Evolutionary conservation across 1,140 invertebrate species (phyloP).

Genomic region (Notospermus geniculatus): DNA sequence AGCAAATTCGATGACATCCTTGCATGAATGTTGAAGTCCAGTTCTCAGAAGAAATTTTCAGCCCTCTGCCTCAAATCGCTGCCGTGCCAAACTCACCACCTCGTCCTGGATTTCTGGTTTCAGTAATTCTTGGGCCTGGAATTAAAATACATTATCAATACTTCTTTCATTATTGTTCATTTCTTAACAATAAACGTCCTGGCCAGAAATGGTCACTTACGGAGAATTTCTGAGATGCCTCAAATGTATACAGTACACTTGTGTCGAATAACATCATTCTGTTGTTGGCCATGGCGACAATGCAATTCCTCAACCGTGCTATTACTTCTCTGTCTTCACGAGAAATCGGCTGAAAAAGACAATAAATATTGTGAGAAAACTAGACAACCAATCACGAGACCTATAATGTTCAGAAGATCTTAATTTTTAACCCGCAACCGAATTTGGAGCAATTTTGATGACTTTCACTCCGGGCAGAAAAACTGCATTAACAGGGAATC

Average conservation of each 20-base stretch:
- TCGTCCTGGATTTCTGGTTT: constrained; percentile 79
- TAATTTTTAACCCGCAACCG: no score
- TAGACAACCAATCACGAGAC: no score
- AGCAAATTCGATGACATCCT: no score
- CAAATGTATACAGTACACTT: constrained; percentile 86
- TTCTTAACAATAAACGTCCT: no score
- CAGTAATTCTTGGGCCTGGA: constrained; percentile 68
- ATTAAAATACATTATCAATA: constrained; percentile 20
- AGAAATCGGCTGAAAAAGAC: constrained; percentile 65
- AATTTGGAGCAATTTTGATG: no score
- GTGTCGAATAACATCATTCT: constrained; percentile 91
- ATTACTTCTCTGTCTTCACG: constrained; percentile 76
- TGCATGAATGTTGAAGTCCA: no score
- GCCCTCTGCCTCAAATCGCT: constrained; percentile 42
- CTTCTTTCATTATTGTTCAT: no score
- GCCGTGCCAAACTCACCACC: constrained; percentile 57
- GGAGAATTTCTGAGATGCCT: constrained; percentile 80
- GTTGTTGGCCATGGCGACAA: constrained; percentile 77
- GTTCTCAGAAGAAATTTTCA: background rate
- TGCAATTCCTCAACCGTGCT: constrained; percentile 83
- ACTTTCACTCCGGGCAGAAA: no score
- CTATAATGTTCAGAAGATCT: no score
- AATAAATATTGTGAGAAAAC: no score
- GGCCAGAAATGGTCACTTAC: no score
- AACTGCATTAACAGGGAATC: no score